A percentile compares a stretch with the other conserved stretches of the same genome.
These are phyloP conservation scores for Cheirogaleus medius DNA, from an alignment of 2,113 vertebrate genomes.

Conservation along the genomic window DNA sequence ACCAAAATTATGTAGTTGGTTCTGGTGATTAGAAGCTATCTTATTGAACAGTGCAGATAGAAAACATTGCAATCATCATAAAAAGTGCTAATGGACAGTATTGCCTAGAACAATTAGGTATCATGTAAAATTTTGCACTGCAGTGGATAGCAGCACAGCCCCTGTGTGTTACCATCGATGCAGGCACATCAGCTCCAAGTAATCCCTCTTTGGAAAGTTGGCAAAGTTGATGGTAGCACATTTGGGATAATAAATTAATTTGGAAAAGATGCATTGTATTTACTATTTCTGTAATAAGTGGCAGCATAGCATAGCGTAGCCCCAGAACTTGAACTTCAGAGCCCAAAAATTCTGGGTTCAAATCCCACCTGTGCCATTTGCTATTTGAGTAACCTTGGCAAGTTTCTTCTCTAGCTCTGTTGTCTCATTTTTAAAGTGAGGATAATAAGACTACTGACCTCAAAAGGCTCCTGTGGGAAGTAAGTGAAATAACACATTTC, in stretches of 20 bases:
- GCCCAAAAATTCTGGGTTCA: neutral
- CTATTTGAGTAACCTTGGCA: neutral
- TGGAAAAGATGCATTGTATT: neutral
- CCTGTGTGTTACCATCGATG: accelerated
- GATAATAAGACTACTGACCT: neutral
- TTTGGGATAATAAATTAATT: neutral
- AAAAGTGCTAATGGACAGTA: neutral
- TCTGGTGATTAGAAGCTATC: neutral
- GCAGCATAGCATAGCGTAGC: neutral
- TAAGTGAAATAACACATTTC: neutral
- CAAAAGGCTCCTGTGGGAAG: neutral
- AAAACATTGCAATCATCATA: too few relatives aligned
- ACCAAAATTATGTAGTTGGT: neutral
- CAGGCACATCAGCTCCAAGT: accelerated
- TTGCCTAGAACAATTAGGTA: neutral
- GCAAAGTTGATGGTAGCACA: neutral
- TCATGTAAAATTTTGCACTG: accelerated
- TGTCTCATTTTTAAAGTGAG: neutral
- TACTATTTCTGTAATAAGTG: neutral
- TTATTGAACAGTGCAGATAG: neutral
- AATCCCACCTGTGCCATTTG: neutral
- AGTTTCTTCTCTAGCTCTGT: neutral
- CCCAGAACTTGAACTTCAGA: neutral
- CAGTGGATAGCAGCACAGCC: too few relatives aligned
- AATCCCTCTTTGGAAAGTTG: neutral